phyloP scores from a whole-genome alignment of 1,140 invertebrate genomes.

The Zaprionus inermis region DNA sequence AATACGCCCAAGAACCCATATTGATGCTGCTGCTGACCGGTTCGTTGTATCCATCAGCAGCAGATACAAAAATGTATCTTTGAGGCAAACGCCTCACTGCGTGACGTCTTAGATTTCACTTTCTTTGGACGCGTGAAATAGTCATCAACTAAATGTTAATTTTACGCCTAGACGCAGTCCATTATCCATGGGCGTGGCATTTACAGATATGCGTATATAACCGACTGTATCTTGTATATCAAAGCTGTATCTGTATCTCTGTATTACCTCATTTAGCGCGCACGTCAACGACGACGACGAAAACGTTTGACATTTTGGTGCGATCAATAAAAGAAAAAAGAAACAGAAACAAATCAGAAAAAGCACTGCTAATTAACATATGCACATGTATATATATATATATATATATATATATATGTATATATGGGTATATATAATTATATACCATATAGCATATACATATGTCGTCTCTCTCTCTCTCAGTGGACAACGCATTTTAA shows the following conservation, averaged over 20 bases:
- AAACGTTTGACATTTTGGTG: constrained; percentile 82
- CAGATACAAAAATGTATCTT: background rate
- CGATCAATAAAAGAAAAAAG: constrained; percentile 70
- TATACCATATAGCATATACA: constrained; percentile 35
- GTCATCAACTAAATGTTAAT: constrained; percentile 69
- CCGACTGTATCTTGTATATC: background rate
- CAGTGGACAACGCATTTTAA: constrained; percentile 68
- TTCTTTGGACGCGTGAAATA: constrained; percentile 66
- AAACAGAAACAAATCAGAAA: constrained; percentile 37
- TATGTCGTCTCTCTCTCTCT: constrained; percentile 41
- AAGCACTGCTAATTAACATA: constrained; percentile 80
- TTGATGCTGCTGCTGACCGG: background rate
- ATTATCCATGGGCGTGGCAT: constrained; percentile 54
- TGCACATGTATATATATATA: constrained; percentile 53
- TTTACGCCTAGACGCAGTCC: constrained; percentile 40
- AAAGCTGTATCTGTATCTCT: constrained; percentile 9
- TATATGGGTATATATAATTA: constrained; percentile 33
- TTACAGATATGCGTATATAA: constrained; percentile 24
- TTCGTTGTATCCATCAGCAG: background rate
- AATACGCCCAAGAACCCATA: background rate
- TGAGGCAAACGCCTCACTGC: background rate
- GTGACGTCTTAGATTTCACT: constrained; percentile 67
- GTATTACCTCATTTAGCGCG: constrained; percentile 74
- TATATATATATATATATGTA: constrained; percentile 48
- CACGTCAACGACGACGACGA: constrained; percentile 44